A percentile compares a stretch with the other conserved stretches of the same genome.
phyloP scores from a whole-genome alignment of 2,113 vertebrate genomes.

The Oncorhynchus nerka region DNA sequence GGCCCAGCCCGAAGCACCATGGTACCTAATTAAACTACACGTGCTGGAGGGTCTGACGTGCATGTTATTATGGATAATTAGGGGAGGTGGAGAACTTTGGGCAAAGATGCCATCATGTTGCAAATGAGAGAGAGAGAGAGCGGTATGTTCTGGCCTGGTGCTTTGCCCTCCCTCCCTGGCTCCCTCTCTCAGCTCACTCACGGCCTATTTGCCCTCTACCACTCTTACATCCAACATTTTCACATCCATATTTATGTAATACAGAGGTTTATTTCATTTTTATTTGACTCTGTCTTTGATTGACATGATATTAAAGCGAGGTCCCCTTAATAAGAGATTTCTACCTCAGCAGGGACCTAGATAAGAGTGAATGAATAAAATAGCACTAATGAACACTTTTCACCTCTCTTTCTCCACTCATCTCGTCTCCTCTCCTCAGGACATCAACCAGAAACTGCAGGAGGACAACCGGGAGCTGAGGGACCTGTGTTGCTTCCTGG shows the following conservation, averaged over 20 bases:
- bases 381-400: background rate
- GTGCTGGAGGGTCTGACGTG: background rate
- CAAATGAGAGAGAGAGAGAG: constrained; percentile 23
- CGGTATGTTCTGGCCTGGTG: too few relatives aligned
- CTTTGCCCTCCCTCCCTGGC: background rate
- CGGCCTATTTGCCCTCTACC: constrained; percentile 18
- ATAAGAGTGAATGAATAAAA: too few relatives aligned
- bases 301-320: too few relatives aligned
- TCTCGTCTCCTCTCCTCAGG: constrained; percentile 67
- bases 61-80: background rate
- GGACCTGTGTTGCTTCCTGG: constrained; percentile 96
- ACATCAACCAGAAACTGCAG: constrained; percentile 97
- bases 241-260: background rate
- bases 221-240: background rate
- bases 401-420: background rate
- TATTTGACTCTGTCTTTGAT: too few relatives aligned
- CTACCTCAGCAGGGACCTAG: background rate
- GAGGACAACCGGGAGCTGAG: constrained; percentile 96
- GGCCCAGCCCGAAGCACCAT: constrained; percentile 15
- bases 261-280: too few relatives aligned
- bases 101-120: constrained; percentile 13
- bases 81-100: background rate
- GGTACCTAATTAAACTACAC: constrained; percentile 53
- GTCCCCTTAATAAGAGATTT: background rate
- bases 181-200: constrained; percentile 3